Base-by-base conservation (phyloP, 1,140 invertebrate species). In the Subanguina moxae region DNA sequence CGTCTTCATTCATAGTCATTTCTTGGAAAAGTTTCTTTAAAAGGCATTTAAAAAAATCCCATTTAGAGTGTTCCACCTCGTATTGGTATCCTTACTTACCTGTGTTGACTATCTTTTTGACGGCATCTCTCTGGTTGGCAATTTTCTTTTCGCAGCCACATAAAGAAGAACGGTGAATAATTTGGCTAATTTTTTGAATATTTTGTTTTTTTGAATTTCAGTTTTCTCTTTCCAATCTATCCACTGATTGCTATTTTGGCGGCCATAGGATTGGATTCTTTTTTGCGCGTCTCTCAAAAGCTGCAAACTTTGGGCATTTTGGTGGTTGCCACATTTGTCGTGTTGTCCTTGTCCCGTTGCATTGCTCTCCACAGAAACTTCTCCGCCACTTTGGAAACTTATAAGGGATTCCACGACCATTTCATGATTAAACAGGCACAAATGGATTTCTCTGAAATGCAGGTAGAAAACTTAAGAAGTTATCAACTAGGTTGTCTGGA, bases 161-260 rank as follows among this genome's bases (percentile, higher is more conserved):
- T 80, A 98, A 92, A 89, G 90, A 91, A 76, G 66, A 61, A 52
- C 48, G 48, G 32, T 38, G 32, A 38, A 68, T 42, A 38, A 71
- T 57, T 67, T 72, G n/a, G 59, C 48, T 48, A 38, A 72, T 69
- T 66, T 32, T 73, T 89, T 87, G 90, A 91, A 45, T 17, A 28
- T 63, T 45, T 38, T 58, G 9, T 8, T 66, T 30, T 45, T 25
- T 59, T 63, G 90, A 91, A 83, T 38, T 38, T 11, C 32, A 85
- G 91, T 67, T 98, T 98, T 85, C 84, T 98, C n/a, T 98, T 93
- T 84, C 95, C 95, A 1, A 87, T 96, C 8, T 99, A 97, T 85
- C 92, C 92, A 30, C 86, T 95, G 79, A 89, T 98, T 68, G 89
- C 90, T 66, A 82, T 97, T 3, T 88, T 88, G 74, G 92, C 90